phyloP scores from a whole-genome alignment of 2,888 invertebrate genomes.

The Hydriomena furcata region DNA sequence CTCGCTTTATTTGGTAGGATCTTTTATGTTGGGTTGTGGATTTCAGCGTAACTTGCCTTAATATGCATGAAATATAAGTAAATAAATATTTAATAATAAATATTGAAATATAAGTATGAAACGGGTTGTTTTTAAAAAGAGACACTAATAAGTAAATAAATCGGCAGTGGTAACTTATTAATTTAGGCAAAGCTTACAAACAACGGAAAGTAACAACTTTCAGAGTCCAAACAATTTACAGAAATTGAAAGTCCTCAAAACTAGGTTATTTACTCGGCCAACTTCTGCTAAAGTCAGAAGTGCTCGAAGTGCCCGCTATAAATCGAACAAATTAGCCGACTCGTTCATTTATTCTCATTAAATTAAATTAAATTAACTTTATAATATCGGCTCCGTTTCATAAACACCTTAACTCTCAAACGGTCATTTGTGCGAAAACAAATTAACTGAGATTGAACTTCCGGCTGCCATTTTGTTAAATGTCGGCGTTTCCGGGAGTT shows the following conservation, averaged over 20 bases:
- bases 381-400: slow-evolving; percentile 63
- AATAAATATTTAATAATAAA: too few species aligned
- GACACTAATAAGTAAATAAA: background rate
- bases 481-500: slow-evolving; percentile 66
- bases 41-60: too few species aligned
- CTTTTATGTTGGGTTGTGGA: too few species aligned
- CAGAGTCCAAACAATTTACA: slow-evolving; percentile 40
- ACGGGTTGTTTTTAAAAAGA: too few species aligned
- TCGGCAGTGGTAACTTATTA: slow-evolving; percentile 14
- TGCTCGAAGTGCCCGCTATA: slow-evolving; percentile 43
- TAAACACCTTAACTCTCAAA: slow-evolving; percentile 78
- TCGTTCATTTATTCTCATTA: slow-evolving; percentile 62
- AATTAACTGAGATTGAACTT: slow-evolving; percentile 64
- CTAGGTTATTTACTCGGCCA: slow-evolving; percentile 32
- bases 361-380: slow-evolving; percentile 61
- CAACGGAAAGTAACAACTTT: slow-evolving; percentile 22
- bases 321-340: slow-evolving; percentile 59
- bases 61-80: too few species aligned
- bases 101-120: too few species aligned
- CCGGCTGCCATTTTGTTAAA: slow-evolving; percentile 65
- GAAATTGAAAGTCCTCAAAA: slow-evolving; percentile 44
- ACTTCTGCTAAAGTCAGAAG: slow-evolving; percentile 23
- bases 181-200: slow-evolving; percentile 16
- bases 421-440: slow-evolving; percentile 74
- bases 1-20: background rate